These are phyloP conservation scores for Choloepus didactylus DNA, from an alignment of 2,797 vertebrate species.

Conservation along the genomic window DNA sequence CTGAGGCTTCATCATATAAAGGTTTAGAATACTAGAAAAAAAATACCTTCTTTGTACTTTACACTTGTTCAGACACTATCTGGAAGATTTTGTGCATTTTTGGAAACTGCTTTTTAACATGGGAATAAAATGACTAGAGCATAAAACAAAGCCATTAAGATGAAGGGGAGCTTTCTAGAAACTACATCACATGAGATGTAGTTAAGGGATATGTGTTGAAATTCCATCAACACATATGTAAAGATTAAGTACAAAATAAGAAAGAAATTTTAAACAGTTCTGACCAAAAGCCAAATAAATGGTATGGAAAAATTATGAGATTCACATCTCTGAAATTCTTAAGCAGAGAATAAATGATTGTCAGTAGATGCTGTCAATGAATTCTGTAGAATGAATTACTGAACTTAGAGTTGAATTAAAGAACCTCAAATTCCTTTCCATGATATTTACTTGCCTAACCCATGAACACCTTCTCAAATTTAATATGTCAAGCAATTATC, in stretches of 20 bases:
- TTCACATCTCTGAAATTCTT: background rate
- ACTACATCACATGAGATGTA: background rate
- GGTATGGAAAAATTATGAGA: background rate
- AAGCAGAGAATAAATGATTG: background rate
- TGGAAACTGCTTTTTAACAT: background rate
- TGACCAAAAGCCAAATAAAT: conserved; percentile 12
- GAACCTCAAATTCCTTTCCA: background rate
- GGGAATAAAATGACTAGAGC: background rate
- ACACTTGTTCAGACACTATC: background rate
- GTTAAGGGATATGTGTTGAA: background rate
- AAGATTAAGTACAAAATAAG: background rate
- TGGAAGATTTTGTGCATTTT: background rate
- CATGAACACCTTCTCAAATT: background rate
- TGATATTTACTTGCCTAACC: background rate
- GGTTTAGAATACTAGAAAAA: background rate
- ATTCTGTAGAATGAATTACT: background rate
- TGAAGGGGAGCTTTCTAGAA: background rate
- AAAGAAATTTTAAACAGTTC: background rate
- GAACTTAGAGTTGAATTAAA: background rate
- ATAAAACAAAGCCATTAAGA: background rate
- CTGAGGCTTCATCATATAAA: background rate
- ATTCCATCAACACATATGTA: background rate
- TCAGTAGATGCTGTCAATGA: background rate
- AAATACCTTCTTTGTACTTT: background rate
- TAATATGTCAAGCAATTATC: background rate